These are phyloP conservation scores for Poecilia latipinna DNA, from an alignment of 2,113 vertebrate species.

Conservation along the genomic window DNA sequence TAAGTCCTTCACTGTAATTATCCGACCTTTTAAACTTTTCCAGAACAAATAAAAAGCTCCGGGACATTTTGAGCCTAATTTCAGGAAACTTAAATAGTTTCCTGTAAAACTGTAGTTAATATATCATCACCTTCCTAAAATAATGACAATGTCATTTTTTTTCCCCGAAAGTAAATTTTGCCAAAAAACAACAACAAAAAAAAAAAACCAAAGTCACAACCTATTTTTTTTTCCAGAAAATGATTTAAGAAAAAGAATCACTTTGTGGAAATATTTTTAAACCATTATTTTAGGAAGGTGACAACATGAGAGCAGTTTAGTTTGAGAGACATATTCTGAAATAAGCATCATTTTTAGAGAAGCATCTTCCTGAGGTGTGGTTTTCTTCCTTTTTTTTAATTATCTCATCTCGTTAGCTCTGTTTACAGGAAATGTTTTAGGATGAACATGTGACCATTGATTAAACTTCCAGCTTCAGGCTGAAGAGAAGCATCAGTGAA, in stretches of 20 bases:
- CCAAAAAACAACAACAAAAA: too few relatives aligned
- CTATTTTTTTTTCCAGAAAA: too few relatives aligned
- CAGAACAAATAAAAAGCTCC: neutral
- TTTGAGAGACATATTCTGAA: neutral
- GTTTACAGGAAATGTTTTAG: neutral
- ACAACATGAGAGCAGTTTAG: too few relatives aligned
- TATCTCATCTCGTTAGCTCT: neutral
- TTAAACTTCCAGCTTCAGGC: neutral
- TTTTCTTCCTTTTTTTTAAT: neutral
- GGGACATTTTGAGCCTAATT: neutral
- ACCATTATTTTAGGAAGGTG: too few relatives aligned
- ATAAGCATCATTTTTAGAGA: neutral
- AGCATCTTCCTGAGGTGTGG: neutral
- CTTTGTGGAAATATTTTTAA: too few relatives aligned
- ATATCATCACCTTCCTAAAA: too few relatives aligned
- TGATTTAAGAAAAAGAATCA: too few relatives aligned
- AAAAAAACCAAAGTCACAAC: too few relatives aligned
- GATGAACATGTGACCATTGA: neutral
- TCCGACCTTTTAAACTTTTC: neutral
- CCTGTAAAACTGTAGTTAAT: too few relatives aligned
- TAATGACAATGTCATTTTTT: too few relatives aligned
- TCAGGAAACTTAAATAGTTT: neutral
- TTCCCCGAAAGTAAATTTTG: too few relatives aligned
- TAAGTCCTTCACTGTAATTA: neutral
- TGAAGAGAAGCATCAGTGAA: neutral